Percentiles rank a stretch among this genome's conserved stretches.
These are phyloP conservation scores for Equus przewalskii DNA, from an alignment of 2,113 vertebrate genomes.

Conservation along the genomic window DNA sequence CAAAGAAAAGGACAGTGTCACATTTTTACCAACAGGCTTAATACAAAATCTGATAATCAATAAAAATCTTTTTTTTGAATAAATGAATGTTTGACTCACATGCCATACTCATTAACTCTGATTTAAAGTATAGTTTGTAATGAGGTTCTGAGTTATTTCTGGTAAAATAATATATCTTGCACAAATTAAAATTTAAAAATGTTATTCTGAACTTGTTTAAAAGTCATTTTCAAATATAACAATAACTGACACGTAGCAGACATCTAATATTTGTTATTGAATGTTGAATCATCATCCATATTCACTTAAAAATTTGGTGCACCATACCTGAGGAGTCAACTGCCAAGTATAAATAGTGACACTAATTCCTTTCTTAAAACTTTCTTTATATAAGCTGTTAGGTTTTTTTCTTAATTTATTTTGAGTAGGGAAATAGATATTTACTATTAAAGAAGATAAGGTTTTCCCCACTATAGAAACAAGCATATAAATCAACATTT, in stretches of 20 bases:
- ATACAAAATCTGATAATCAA: background rate
- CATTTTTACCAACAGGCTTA: background rate
- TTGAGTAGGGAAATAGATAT: background rate
- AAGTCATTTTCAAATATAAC: background rate
- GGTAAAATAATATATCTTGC: background rate
- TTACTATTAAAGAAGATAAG: conserved; percentile 2
- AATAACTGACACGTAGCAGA: background rate
- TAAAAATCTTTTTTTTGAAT: conserved; percentile 20
- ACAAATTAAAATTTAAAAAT: background rate
- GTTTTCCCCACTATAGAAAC: conserved; percentile 22
- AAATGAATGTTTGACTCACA: conserved; percentile 33
- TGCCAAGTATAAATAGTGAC: background rate
- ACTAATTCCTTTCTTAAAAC: background rate
- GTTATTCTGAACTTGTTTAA: background rate
- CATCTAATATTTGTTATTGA: background rate
- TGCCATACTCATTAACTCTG: background rate
- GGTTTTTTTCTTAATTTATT: conserved; percentile 28
- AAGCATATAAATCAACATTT: conserved; percentile 50
- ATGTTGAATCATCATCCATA: background rate
- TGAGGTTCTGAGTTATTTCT: background rate
- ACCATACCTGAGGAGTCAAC: background rate
- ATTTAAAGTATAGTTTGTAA: background rate
- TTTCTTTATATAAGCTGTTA: background rate
- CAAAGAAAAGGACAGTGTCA: background rate
- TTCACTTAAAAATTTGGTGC: background rate